Evolutionary conservation across 2,888 invertebrate species (phyloP), one percentile per base, ranked within the genome.

Genomic region (Drosophila prostipennis): DNA sequence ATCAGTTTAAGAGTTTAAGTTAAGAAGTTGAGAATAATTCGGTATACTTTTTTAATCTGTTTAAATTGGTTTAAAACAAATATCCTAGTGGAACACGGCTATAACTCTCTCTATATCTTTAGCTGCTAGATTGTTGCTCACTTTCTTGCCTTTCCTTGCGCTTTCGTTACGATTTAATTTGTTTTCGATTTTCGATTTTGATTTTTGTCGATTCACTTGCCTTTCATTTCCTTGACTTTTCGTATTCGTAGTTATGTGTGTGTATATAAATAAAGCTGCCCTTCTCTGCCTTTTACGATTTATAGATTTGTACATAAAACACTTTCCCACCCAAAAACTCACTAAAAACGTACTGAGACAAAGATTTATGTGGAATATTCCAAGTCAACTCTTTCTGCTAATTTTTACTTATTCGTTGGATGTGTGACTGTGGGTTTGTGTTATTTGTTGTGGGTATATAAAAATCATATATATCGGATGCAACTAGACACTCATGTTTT

Each of bases 51-150:
- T n/a, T n/a, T n/a, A n/a, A n/a, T 26, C 26, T 26, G 26, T 26
- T 40, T 16, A 7, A 3, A 8, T 8, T 16, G 14, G 10, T 10
- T 36, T 36, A 36, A 36, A 11, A 13, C 3, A 6, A 23, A 43
- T 32, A 1, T 45, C n/a, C 1, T 2, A 10, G 29, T 46, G 48
- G 32, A 32, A 32, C 48, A 29, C 11, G 8, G 26, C 29, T 29
- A n/a, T n/a, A n/a, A 7, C 14, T 29, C 16, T 40, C 11, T 54
- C 26, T 34, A n/a, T 54, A 26, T 23, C 6, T 11, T 6, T 69
- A 29, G 61, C 61, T 60, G 60, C 46, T 67, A 72, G 64, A 72
- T 26, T 54, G 53, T 72, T 57, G 72, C 72, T 70, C 70, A 69
- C 53, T 46, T 65, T 65, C 64, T 29, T 37, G 26, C n/a, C 53